These are phyloP conservation scores for Aptenodytes patagonicus DNA, from an alignment of 2,113 vertebrate genomes.

Conservation along the genomic window DNA sequence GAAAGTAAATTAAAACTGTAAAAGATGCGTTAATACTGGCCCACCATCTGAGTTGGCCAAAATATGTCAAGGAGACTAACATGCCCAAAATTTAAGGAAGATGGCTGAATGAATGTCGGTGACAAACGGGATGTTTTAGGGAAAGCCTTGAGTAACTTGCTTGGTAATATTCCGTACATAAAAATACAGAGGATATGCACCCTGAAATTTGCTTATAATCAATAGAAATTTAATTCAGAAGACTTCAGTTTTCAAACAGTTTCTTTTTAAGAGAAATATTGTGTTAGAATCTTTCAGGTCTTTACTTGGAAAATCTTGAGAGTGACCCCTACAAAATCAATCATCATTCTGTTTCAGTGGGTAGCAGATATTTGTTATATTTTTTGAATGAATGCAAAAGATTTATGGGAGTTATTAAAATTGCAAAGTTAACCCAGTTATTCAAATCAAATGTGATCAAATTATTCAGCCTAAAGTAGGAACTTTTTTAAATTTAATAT, in stretches of 20 bases:
- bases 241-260: not conserved
- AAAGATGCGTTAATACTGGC: not conserved
- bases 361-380: not conserved
- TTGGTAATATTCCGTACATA: not conserved
- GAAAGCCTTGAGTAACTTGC: not conserved
- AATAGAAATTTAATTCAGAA: not conserved
- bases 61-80: not conserved
- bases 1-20: not conserved
- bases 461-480: not conserved
- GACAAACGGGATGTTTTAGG: not conserved
- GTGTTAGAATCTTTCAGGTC: not conserved
- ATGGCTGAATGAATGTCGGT: not conserved
- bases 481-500: not conserved
- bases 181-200: not conserved
- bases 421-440: not conserved
- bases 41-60: not conserved
- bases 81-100: not conserved
- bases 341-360: not conserved
- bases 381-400: not conserved
- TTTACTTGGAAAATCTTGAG: not conserved
- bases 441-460: not conserved
- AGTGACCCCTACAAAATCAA: not conserved
- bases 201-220: not conserved
- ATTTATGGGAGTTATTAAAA: not conserved
- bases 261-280: not conserved